phyloP scores from a whole-genome alignment of 2,888 invertebrate species.

The Pachymerium ferrugineum region DNA sequence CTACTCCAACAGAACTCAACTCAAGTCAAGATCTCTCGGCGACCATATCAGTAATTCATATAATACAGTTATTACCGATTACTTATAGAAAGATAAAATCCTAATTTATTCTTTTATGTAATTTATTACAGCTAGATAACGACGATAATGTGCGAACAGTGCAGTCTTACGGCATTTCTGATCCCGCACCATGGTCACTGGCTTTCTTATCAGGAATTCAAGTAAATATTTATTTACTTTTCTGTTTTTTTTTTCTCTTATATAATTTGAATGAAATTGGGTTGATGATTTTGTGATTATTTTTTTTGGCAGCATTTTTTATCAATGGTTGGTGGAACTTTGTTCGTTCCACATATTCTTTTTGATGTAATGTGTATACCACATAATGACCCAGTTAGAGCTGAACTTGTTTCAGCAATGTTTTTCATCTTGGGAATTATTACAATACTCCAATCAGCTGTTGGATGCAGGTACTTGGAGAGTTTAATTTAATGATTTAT shows the following conservation, averaged over 20 bases:
- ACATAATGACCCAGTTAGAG: conserved; percentile 65
- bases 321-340: conserved; percentile 40
- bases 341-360: conserved; percentile 40
- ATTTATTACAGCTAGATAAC: neutral
- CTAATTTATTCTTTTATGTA: no score
- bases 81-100: no score
- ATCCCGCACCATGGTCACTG: conserved; percentile 76
- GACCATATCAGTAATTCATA: no score
- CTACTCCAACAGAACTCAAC: no score
- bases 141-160: neutral
- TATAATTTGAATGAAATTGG: neutral
- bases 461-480: conserved; percentile 60
- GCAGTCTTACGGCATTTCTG: conserved; percentile 64
- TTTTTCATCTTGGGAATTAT: conserved; percentile 72
- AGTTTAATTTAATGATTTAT: no score
- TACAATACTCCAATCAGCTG: conserved; percentile 65
- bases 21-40: no score
- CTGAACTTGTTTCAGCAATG: conserved; percentile 73
- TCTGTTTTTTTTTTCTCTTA: neutral
- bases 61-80: no score
- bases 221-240: conserved; percentile 49
- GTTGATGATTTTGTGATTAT: neutral
- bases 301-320: conserved; percentile 40
- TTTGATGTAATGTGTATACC: conserved; percentile 40
- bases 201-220: conserved; percentile 77